Evolutionary conservation across 2,113 vertebrate genomes (phyloP).

Genomic region (Ibidorhyncha struthersii): DNA sequence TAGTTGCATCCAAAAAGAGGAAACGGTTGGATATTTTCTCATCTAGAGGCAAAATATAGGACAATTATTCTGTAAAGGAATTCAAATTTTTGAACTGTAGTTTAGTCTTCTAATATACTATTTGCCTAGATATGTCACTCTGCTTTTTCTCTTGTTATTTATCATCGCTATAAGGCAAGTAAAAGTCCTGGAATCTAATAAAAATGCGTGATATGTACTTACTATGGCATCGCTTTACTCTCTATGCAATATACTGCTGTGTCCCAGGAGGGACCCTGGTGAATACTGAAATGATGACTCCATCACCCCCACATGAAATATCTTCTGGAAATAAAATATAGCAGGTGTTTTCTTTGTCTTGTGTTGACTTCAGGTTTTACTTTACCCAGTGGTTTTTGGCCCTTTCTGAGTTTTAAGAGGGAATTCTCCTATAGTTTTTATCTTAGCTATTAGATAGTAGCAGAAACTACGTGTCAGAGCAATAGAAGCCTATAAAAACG

Average conservation of each 20-base stretch:
- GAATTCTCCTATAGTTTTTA: slow-evolving; percentile 10
- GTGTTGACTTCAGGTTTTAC: background rate
- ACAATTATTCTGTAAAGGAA: background rate
- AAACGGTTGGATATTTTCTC: background rate
- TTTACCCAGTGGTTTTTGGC: background rate
- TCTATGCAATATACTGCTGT: background rate
- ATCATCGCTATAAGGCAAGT: background rate
- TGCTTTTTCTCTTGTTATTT: background rate
- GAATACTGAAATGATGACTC: background rate
- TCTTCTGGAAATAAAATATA: background rate
- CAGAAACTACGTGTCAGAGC: slow-evolving; percentile 54
- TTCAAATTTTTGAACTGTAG: background rate
- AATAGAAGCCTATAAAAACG: slow-evolving; percentile 7
- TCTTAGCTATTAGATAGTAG: background rate
- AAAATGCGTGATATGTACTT: rapidly evolving
- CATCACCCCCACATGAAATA: background rate
- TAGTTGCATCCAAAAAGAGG: background rate
- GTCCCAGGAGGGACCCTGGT: background rate
- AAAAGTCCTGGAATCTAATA: background rate
- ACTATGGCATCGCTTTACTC: background rate
- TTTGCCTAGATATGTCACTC: background rate
- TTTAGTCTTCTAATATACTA: background rate
- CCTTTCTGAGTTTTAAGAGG: background rate
- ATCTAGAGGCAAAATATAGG: background rate
- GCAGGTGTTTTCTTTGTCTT: background rate